Conservation (phyloP, 1,140 invertebrate genomes). For the Brachionus plicatilis region DNA sequence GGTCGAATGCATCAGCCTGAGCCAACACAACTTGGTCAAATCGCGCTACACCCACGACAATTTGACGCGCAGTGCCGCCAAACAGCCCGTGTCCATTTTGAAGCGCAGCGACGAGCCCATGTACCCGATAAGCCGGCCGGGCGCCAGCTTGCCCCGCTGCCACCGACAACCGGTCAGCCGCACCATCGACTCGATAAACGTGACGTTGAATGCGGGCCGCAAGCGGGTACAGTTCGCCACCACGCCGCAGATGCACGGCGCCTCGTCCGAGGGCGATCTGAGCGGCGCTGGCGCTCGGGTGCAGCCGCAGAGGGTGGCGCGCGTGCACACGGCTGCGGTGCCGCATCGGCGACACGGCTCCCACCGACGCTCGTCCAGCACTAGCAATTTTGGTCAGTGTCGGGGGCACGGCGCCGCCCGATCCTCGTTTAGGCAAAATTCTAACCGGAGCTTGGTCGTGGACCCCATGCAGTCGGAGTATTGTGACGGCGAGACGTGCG, state of each 20-base stretch:
- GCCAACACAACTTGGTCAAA: not conserved
- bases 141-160: not conserved
- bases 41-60: not conserved
- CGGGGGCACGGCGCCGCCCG: not conserved
- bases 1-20: not conserved
- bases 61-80: not conserved
- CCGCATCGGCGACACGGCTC: not conserved
- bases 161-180: not conserved
- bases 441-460: not conserved
- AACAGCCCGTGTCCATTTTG: constrained; percentile 20
- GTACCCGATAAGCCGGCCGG: constrained; percentile 26
- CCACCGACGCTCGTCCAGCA: constrained; percentile 10
- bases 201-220: not conserved
- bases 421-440: not conserved
- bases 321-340: not conserved
- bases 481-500: not conserved
- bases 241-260: constrained; percentile 22
- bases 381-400: constrained; percentile 16
- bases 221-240: constrained; percentile 22
- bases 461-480: not conserved
- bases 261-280: constrained; percentile 17
- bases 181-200: not conserved
- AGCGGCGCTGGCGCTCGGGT: not conserved
- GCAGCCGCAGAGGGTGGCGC: not conserved
- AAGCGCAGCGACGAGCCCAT: not conserved